phyloP scores from a whole-genome alignment of 2,888 invertebrate species.

The Anodontia alba region DNA sequence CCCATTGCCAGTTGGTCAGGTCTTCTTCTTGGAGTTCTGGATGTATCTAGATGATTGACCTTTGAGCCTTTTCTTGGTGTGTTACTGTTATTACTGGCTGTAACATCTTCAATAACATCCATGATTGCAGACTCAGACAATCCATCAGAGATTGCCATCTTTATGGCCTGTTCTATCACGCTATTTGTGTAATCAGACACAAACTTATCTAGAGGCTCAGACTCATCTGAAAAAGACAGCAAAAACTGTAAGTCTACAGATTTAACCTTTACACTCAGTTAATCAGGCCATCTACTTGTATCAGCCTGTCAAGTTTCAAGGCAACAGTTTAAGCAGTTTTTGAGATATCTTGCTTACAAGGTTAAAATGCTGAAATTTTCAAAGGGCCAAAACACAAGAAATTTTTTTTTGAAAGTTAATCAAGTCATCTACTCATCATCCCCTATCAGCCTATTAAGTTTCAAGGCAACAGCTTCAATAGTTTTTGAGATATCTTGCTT shows the following conservation, averaged over 20 bases:
- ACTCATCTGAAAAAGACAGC: neutral
- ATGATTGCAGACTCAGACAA: constrained; percentile 53
- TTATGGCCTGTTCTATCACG: constrained; percentile 44
- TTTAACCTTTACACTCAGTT: neutral
- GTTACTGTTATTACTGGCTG: neutral
- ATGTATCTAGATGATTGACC: constrained; percentile 32
- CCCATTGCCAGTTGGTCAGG: constrained; percentile 59
- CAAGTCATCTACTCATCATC: no score
- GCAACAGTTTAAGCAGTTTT: no score
- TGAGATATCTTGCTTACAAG: no score
- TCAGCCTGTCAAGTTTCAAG: no score
- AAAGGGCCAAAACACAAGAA: no score
- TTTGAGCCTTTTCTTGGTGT: constrained; percentile 43
- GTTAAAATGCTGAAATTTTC: no score
- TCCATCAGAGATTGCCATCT: constrained; percentile 46
- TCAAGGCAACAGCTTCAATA: no score
- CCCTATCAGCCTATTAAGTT: no score
- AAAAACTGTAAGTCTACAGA: neutral
- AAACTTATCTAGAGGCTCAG: constrained; percentile 18
- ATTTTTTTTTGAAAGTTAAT: no score
- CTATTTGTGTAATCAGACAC: constrained; percentile 28
- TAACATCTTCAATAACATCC: constrained; percentile 58
- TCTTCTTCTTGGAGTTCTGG: constrained; percentile 40
- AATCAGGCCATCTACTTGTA: neutral
- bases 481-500: no score